Percentiles rank a stretch among this genome's conserved stretches.
phyloP scores from a whole-genome alignment of 1,140 invertebrate species.

The Euwallacea similis region DNA sequence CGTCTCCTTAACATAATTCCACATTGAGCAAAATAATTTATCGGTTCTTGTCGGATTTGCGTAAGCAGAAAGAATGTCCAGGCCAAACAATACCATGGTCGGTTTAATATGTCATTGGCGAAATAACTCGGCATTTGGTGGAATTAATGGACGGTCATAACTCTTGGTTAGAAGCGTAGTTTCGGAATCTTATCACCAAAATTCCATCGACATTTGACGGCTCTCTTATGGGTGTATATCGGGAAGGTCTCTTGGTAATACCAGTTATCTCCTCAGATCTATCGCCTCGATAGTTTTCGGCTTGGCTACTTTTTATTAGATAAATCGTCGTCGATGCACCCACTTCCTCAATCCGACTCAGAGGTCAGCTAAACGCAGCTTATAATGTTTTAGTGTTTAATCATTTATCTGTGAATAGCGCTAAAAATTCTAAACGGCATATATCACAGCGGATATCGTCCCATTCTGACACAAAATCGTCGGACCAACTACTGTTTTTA shows the following conservation, averaged over 20 bases:
- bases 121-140: too few relatives aligned
- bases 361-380: not conserved
- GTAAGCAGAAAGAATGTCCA: too few relatives aligned
- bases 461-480: constrained; percentile 4
- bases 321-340: not conserved
- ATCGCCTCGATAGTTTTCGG: not conserved
- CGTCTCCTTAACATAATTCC: constrained; percentile 1
- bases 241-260: constrained; percentile 1
- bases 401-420: not conserved
- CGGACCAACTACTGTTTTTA: constrained; percentile 19
- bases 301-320: not conserved
- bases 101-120: too few relatives aligned
- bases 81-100: too few relatives aligned
- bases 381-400: not conserved
- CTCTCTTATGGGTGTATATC: constrained; percentile 3
- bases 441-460: not conserved
- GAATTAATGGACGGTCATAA: too few relatives aligned
- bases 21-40: not conserved
- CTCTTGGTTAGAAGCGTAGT: not conserved
- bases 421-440: not conserved
- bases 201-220: constrained; percentile 1
- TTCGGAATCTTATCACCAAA: constrained; percentile 13
- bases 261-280: not conserved
- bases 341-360: not conserved
- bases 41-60: too few relatives aligned